These are phyloP conservation scores for Pristionchus maxplancki DNA, from an alignment of 2,888 invertebrate genomes.

Conservation along the genomic window DNA sequence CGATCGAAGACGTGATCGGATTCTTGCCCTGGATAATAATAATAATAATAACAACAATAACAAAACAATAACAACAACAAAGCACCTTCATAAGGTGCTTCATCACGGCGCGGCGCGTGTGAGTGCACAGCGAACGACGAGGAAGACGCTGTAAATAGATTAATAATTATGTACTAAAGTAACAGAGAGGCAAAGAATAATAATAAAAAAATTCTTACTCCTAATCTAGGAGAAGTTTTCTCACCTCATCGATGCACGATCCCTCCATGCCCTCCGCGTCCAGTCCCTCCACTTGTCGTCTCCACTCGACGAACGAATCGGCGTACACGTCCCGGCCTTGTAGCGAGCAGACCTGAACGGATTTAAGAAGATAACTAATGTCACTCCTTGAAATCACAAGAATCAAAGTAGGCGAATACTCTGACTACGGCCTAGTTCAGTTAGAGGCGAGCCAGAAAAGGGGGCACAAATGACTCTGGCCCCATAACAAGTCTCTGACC, in stretches of 20 bases:
- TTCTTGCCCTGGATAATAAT: conserved; percentile 25
- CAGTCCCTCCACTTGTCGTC: neutral
- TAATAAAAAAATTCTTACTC: no score
- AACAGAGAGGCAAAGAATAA: no score
- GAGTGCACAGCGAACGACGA: conserved; percentile 1
- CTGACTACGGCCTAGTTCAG: no score
- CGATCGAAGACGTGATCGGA: neutral
- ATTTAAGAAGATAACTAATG: no score
- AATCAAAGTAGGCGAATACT: no score
- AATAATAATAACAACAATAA: no score
- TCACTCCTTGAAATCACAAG: no score
- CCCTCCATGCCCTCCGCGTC: conserved; percentile 6
- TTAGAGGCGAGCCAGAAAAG: no score
- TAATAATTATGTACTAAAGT: neutral
- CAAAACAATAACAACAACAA: no score
- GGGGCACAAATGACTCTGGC: no score
- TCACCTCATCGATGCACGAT: conserved; percentile 6
- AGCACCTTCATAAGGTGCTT: conserved; percentile 12
- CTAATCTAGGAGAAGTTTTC: no score
- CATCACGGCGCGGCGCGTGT: conserved; percentile 31
- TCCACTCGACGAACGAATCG: conserved; percentile 5
- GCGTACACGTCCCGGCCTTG: conserved; percentile 1
- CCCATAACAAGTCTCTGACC: no score
- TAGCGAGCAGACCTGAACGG: neutral
- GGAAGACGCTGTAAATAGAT: neutral